Evolutionary conservation across 2,113 vertebrate genomes (phyloP).

Genomic region (Corapipo altera): DNA sequence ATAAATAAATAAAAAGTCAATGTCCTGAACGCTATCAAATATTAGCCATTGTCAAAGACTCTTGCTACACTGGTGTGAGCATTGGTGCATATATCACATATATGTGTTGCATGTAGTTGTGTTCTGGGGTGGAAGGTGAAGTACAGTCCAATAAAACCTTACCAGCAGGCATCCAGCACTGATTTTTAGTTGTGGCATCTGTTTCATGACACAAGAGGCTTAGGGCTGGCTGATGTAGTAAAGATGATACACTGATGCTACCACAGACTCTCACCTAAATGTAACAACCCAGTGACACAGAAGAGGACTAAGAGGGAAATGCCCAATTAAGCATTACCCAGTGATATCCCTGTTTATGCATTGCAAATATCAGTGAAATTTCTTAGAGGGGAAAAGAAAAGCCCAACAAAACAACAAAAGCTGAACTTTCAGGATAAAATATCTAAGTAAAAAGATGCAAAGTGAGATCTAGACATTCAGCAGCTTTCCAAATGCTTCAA

Average conservation of each 20-base stretch:
- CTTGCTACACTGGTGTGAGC: not conserved
- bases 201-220: not conserved
- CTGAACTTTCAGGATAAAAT: not conserved
- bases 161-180: not conserved
- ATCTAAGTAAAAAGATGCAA: not conserved
- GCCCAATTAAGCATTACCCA: not conserved
- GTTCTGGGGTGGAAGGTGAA: not conserved
- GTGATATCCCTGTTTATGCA: not conserved
- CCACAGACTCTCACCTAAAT: not conserved
- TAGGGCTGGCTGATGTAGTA: not conserved
- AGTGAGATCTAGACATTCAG: not conserved
- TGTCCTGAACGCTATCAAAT: not conserved
- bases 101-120: accelerated
- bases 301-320: not conserved
- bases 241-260: not conserved
- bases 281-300: not conserved
- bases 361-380: not conserved
- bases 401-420: not conserved
- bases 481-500: not conserved
- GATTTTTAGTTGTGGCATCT: not conserved
- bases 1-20: not conserved
- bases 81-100: not conserved
- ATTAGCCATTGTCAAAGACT: not conserved
- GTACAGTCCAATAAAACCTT: not conserved
- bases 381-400: not conserved